These are phyloP conservation scores for Flexamia atlantica DNA, from an alignment of 2,888 invertebrate genomes.

Conservation along the genomic window DNA sequence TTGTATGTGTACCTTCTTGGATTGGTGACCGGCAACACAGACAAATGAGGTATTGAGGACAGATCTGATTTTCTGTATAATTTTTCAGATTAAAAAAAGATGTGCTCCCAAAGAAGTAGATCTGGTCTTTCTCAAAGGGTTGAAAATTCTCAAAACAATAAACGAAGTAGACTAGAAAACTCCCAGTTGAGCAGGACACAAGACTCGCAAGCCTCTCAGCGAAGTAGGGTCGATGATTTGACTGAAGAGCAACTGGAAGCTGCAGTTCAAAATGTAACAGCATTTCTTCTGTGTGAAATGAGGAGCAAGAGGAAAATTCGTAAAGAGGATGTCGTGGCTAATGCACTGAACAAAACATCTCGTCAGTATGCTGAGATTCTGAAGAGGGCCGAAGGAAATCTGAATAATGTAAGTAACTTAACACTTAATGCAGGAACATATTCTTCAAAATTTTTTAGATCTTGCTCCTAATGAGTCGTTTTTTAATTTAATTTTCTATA, in stretches of 20 bases:
- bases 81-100: background rate
- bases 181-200: background rate
- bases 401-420: slow-evolving; percentile 12
- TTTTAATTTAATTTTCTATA: too few relatives aligned
- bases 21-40: too few relatives aligned
- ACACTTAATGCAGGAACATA: background rate
- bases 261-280: slow-evolving; percentile 24
- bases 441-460: too few relatives aligned
- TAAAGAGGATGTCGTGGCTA: slow-evolving; percentile 39
- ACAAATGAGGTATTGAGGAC: too few relatives aligned
- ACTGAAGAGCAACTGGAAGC: slow-evolving; percentile 39
- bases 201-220: slow-evolving; percentile 7
- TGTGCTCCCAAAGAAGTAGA: slow-evolving; percentile 22
- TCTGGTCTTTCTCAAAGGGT: background rate
- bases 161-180: slow-evolving; percentile 5
- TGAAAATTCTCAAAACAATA: slow-evolving; percentile 13
- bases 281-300: slow-evolving; percentile 41
- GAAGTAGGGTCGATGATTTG: background rate
- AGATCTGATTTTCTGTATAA: too few relatives aligned
- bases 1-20: too few relatives aligned
- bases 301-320: slow-evolving; percentile 30
- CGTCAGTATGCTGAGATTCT: slow-evolving; percentile 37
- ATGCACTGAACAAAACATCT: slow-evolving; percentile 27
- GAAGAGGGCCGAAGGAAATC: slow-evolving; percentile 1
- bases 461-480: too few relatives aligned